phyloP scores from a whole-genome alignment of 1,140 invertebrate species.

The Caenorhabditis tropicalis region DNA sequence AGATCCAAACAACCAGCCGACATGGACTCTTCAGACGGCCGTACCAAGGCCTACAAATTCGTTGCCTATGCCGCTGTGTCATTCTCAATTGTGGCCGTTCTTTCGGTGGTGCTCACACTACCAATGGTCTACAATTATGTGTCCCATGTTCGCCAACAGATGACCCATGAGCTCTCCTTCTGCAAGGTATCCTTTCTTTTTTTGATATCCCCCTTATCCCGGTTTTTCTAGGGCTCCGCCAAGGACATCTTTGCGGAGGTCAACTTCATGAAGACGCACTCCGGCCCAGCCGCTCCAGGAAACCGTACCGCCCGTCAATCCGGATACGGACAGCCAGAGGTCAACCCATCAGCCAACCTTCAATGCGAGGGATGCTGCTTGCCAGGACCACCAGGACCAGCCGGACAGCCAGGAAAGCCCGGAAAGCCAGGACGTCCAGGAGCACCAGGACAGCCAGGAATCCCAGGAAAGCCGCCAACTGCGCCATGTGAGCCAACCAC shows the following conservation, averaged over 20 bases:
- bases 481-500: slow-evolving; percentile 61
- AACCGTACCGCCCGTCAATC: slow-evolving; percentile 58
- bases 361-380: slow-evolving; percentile 63
- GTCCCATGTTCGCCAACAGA: slow-evolving; percentile 49
- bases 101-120: slow-evolving; percentile 50
- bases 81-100: slow-evolving; percentile 55
- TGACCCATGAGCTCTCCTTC: slow-evolving; percentile 55
- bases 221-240: slow-evolving; percentile 52
- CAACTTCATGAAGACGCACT: slow-evolving; percentile 55
- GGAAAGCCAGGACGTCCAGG: slow-evolving; percentile 58
- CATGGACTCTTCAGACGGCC: slow-evolving; percentile 49
- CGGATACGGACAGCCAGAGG: slow-evolving; percentile 58
- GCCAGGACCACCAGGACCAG: slow-evolving; percentile 60
- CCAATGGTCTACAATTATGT: slow-evolving; percentile 58
- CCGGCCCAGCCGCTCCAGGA: slow-evolving; percentile 41
- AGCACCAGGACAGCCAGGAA: slow-evolving; percentile 59
- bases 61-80: slow-evolving; percentile 53
- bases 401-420: slow-evolving; percentile 57
- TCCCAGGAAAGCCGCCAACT: slow-evolving; percentile 58
- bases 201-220: neutral
- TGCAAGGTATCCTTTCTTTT: slow-evolving; percentile 48
- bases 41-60: slow-evolving; percentile 54
- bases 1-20: slow-evolving; percentile 31
- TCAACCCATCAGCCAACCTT: slow-evolving; percentile 61
- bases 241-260: slow-evolving; percentile 59